Evolutionary conservation across 2,113 vertebrate genomes (phyloP).

Genomic region (Uropsilus gracilis): DNA sequence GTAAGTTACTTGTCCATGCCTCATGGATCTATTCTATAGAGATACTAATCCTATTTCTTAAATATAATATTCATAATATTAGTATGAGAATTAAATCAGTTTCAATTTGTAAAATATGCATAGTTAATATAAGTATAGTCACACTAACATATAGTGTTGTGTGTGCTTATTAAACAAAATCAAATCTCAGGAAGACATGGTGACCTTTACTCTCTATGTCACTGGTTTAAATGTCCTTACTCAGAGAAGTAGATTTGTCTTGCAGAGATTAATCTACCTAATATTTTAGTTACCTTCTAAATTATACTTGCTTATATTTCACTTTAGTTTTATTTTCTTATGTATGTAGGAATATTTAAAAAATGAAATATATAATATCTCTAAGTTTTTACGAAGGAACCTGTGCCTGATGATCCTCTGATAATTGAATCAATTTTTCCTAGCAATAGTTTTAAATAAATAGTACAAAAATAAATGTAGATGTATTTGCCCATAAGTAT

Average conservation of each 20-base stretch:
- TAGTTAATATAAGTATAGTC: too few species aligned
- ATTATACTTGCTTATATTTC: not conserved
- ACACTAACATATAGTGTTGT: too few species aligned
- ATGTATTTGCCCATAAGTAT: constrained; percentile 48
- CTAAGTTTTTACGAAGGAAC: constrained; percentile 27
- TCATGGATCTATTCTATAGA: not conserved
- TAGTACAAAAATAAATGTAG: constrained; percentile 56
- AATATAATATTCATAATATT: not conserved
- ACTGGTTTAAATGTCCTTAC: not conserved
- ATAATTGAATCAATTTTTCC: constrained; percentile 25
- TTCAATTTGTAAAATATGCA: not conserved
- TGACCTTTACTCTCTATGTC: not conserved
- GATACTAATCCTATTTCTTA: too few species aligned
- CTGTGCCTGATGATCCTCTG: not conserved
- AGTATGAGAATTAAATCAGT: not conserved
- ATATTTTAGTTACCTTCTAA: not conserved
- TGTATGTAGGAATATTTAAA: not conserved
- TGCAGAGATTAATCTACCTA: not conserved
- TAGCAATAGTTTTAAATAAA: constrained; percentile 68
- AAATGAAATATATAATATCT: not conserved
- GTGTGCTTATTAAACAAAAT: constrained; percentile 48
- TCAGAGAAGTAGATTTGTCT: constrained; percentile 1
- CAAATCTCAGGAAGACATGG: not conserved
- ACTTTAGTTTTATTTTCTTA: constrained; percentile 13
- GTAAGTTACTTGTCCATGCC: not conserved